Evolutionary conservation across 30 jellyfish, hydroid and myxozoan species (phyloP), one percentile per base, ranked within the genome.

Genomic region (Cassiopea andromeda): DNA sequence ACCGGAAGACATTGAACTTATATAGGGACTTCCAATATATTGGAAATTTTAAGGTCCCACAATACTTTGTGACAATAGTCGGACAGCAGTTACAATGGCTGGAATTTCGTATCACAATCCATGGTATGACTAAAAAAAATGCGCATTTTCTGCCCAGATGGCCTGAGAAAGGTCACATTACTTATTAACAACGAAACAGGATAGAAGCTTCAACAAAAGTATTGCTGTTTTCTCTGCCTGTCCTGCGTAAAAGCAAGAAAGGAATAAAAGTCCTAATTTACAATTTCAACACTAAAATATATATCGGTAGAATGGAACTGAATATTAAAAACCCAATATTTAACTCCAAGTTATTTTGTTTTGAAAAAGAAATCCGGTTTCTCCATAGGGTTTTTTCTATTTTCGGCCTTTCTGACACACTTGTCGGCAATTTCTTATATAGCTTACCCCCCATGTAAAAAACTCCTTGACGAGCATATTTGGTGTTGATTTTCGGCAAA

Each of bases 181-280:
- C n/a, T n/a, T n/a, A n/a, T n/a, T n/a, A n/a, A n/a, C n/a, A n/a
- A n/a, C n/a, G n/a, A n/a, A 50, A 50, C 64, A 50, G 64, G 64
- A 50, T 50, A 50, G 9, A 50, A 50, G 64, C 64, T 50, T 50
- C 64, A 50, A 50, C 64, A 50, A 50, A 50, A 9, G 64, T 50
- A 50, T 9, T 50, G 88, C 88, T 48, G 78, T 59, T 59, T 64
- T 58, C 78, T 49, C n/a, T 54, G 61, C 77, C 69, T 50, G 88
- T 58, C 88, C 88, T 79, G 88, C 78, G 50, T 54, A 79, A 79
- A 79, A 27, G 54, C n/a, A 81, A 81, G 64, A 80, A 81, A 64
- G 19, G 27, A 46, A 8, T 4, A 81, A 81, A 79, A 79, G 43
- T 80, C 19, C 15, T 6, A 8, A 7, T 80, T 8, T 9, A n/a